Conservation (phyloP, 2,113 vertebrate species). For the Dasypus novemcinctus region DNA sequence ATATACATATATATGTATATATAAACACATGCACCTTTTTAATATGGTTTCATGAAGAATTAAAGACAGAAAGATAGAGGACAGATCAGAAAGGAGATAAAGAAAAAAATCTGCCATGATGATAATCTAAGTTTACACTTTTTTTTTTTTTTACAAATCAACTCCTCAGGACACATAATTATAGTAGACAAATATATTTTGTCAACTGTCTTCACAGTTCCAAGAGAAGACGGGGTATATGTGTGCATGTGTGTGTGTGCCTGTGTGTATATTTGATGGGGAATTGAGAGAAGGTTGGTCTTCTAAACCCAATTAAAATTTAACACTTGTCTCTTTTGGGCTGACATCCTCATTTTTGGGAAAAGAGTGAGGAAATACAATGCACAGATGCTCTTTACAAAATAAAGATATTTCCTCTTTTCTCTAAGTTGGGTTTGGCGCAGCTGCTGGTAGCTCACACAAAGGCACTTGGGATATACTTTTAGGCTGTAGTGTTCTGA, state of each 20-base stretch:
- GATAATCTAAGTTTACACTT: conserved; percentile 1
- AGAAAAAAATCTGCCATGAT: neutral
- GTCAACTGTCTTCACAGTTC: neutral
- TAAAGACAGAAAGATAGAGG: conserved; percentile 27
- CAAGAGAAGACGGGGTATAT: neutral
- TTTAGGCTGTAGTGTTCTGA: conserved; percentile 43
- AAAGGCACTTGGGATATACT: neutral
- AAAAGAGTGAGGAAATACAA: conserved; percentile 20
- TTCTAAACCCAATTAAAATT: conserved; percentile 67
- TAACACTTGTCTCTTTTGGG: conserved; percentile 63
- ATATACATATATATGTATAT: neutral
- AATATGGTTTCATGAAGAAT: conserved; percentile 61
- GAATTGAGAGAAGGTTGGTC: conserved; percentile 16
- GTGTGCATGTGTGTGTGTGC: neutral
- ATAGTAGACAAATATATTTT: conserved; percentile 51
- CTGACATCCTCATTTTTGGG: conserved; percentile 42
- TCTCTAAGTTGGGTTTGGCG: neutral
- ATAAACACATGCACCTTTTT: neutral
- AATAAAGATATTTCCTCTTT: conserved; percentile 29
- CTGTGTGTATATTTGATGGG: neutral
- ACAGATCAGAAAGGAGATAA: neutral
- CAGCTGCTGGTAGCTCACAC: neutral
- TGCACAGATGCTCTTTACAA: neutral
- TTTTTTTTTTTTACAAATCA: neutral
- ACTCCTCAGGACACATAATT: conserved; percentile 16